Base-by-base conservation (phyloP, 2,797 vertebrate genomes). In the Sebastes iracundus region DNA sequence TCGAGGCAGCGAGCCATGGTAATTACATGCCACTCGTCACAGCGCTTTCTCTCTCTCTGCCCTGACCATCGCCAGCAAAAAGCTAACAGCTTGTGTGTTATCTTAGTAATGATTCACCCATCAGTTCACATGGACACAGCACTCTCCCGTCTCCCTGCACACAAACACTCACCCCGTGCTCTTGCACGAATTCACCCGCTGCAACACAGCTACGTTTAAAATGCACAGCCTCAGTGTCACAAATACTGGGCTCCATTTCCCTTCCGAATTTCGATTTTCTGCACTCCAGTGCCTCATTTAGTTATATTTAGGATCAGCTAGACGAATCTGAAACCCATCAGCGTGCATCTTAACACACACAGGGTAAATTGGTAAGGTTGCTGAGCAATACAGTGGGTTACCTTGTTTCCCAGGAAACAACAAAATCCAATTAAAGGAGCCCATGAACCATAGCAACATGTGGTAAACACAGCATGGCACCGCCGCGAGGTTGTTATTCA, bases 391-490 rank as follows among this genome's bases (percentile, higher is more conserved):
- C 83, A 85, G 82, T 70, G 80, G 86, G 87, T 90, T 92, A 94
- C 90, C 89, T 90, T 87, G 90, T 93, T 93, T 90, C 90, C 89
- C 84, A 77, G 90, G 88, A 92, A 94, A 93, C 90, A 84, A 90
- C 81, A 70, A 85, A 93, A 93, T 92, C 91, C 87, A 93, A 93
- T 93, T 93, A 92, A 91, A 90, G 87, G 76, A 91, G 61, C 84
- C 89, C 79, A 53, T 86, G 89, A 92, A 94, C 91, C 93, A 89
- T 91, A 77, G 91, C 90, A 92, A 92, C 92, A 94, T 90, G 93
- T 92, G 91, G 92, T 87, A 91, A 93, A 93, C 87, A 90, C 88
- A 88, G 85, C 87, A 85, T 86, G 90, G 92, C 90, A 82, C 63
- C 11, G 83, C 91, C 75, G 72, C 69, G 4, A 91, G 91, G 83